A percentile compares a stretch with the other conserved stretches of the same genome.
Evolutionary conservation across 2,888 invertebrate genomes (phyloP).

Genomic region (Bembecia ichneumoniformis): DNA sequence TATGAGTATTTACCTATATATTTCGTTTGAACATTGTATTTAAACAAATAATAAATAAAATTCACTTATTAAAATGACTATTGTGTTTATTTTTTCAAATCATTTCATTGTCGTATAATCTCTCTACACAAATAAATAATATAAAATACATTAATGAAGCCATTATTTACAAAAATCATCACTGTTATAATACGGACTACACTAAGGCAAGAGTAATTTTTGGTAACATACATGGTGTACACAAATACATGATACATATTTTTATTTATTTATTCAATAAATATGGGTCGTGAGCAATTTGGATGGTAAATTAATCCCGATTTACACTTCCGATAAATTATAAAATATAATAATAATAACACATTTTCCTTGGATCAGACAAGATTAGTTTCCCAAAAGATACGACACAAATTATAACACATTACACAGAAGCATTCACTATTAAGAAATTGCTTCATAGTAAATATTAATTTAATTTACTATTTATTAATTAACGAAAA

Average conservation of each 20-base stretch:
- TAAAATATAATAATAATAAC: too few species aligned
- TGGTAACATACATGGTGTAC: not conserved
- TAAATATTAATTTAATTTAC: too few species aligned
- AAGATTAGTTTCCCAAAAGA: too few species aligned
- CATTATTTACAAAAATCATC: conserved; percentile 30
- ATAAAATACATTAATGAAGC: conserved; percentile 39
- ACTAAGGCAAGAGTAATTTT: conserved; percentile 31
- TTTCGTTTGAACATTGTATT: conserved; percentile 10
- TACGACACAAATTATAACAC: too few species aligned
- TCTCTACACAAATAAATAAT: conserved; percentile 9
- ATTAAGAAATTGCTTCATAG: too few species aligned
- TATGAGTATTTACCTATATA: not conserved
- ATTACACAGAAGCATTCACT: too few species aligned
- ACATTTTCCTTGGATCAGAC: too few species aligned
- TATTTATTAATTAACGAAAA: too few species aligned
- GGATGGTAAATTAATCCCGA: too few species aligned
- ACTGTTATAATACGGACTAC: conserved; percentile 36
- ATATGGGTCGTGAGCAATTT: too few species aligned
- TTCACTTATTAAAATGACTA: conserved; percentile 17
- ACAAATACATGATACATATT: not conserved
- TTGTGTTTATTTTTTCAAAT: conserved; percentile 28
- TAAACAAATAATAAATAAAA: conserved; percentile 9
- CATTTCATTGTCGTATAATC: conserved; percentile 11
- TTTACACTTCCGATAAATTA: too few species aligned
- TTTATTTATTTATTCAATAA: not conserved